These are phyloP conservation scores for Palloptera scutellata DNA, from an alignment of 2,888 invertebrate genomes.

Conservation along the genomic window DNA sequence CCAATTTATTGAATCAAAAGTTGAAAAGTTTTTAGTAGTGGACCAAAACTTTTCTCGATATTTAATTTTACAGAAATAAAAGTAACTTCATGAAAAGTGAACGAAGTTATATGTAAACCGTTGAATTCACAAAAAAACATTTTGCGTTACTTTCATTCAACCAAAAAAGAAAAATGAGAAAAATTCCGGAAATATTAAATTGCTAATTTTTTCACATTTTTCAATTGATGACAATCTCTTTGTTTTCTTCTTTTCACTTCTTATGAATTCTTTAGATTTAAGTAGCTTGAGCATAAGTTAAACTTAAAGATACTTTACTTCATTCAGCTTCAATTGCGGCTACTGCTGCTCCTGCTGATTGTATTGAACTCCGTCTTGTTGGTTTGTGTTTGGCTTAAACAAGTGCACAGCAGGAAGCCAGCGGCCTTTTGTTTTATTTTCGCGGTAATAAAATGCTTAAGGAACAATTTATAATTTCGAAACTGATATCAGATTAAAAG, in stretches of 20 bases:
- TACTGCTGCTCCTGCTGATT: slow-evolving; percentile 34
- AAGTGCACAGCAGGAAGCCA: slow-evolving; percentile 58
- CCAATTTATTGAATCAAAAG: too few relatives aligned
- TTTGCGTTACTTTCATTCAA: too few relatives aligned
- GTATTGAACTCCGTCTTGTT: slow-evolving; percentile 31
- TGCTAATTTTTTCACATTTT: slow-evolving; percentile 44
- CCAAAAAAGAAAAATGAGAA: too few relatives aligned
- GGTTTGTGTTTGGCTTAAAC: slow-evolving; percentile 47
- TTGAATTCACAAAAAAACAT: too few relatives aligned
- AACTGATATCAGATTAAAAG: slow-evolving; percentile 20
- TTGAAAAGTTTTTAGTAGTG: too few relatives aligned
- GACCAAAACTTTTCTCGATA: too few relatives aligned
- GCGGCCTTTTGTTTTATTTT: slow-evolving; percentile 23
- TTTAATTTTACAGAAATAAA: too few relatives aligned
- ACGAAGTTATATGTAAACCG: too few relatives aligned
- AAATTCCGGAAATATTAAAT: slow-evolving; percentile 40
- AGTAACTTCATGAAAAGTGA: too few relatives aligned
- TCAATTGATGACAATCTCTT: slow-evolving; percentile 58
- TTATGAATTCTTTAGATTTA: slow-evolving; percentile 48
- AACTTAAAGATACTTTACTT: too few relatives aligned
- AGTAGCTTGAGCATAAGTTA: too few relatives aligned
- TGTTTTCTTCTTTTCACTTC: slow-evolving; percentile 62
- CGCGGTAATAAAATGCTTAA: slow-evolving; percentile 22
- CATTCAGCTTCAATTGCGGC: neutral
- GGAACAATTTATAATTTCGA: slow-evolving; percentile 5